These are phyloP conservation scores for Sibirionetta formosa DNA, from an alignment of 2,797 vertebrate species.

Conservation along the genomic window DNA sequence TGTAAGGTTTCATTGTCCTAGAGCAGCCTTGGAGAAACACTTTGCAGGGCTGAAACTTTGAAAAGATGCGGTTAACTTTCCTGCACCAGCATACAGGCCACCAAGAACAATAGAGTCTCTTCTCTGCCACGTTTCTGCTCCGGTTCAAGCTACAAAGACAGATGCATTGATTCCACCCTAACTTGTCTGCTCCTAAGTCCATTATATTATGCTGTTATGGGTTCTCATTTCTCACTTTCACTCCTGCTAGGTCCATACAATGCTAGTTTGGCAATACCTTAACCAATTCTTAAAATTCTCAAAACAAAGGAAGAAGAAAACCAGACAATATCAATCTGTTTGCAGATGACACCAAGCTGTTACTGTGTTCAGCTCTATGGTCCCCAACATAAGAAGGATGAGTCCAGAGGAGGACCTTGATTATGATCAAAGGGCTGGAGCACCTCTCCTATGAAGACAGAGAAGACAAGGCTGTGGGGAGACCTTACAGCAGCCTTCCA, in stretches of 20 bases:
- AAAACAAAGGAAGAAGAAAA: not conserved
- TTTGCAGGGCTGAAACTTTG: not conserved
- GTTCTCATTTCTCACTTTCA: not conserved
- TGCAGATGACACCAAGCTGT: not conserved
- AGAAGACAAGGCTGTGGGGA: not conserved
- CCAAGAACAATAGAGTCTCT: not conserved
- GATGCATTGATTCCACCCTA: not conserved
- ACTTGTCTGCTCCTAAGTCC: not conserved
- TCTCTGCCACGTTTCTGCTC: not conserved
- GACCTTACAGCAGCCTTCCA: not conserved
- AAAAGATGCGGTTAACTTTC: not conserved
- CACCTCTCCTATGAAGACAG: not conserved
- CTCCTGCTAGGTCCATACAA: not conserved
- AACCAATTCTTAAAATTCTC: not conserved
- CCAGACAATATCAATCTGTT: not conserved
- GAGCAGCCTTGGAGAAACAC: not conserved
- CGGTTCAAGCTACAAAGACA: not conserved
- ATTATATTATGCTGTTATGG: rapidly evolving
- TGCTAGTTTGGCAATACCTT: not conserved
- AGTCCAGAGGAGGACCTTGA: not conserved
- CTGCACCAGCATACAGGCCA: not conserved
- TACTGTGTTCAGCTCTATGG: not conserved
- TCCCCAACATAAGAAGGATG: not conserved
- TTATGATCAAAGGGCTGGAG: not conserved
- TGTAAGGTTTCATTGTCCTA: not conserved